Base-by-base conservation (phyloP, 2,113 vertebrate species). In the Xiphophorus hellerii region DNA sequence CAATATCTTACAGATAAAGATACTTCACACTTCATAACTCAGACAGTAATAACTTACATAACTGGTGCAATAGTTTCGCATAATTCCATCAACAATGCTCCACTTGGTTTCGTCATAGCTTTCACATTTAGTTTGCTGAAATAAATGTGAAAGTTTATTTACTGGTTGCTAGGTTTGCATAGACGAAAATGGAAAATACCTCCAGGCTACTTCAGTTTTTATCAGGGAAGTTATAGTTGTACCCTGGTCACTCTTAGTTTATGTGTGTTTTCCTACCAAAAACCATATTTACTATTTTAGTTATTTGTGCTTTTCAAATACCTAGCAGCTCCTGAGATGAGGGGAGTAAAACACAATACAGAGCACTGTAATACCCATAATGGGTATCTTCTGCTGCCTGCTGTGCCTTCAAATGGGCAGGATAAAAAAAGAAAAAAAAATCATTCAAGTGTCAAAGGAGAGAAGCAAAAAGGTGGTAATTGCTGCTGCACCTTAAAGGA, bases 11-110 rank as follows among this genome's bases (percentile, higher is more conserved):
- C 11, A 7, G 25, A 30, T 54, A 20, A 44, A 73, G 62, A 61
- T 70, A 73, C 37, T 48, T 66, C 10, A 66, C 39, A 68, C 35
- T 73, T 81, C 63, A 33, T 25, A 58, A 48, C 71, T 75, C 61
- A 62, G 48, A 74, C 66, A 37, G 35, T 66, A 69, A 76, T 71
- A 65, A 72, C 42, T 65, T 64, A 64, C 77, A 74, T 30, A 77
- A 77, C 39, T 81, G 44, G 48, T 71, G 74, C 73, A 83, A 86
- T 33, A 33, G 1, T 78, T 84, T 73, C 64, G 63, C 6, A 73
- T 31, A 27, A 77, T 78, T 81, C 74, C 51, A 74, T 68, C 48
- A 20, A 31, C 15, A 69, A 48, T 66, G 69, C 39, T 67, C 71
- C 28, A 33, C 67, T 27, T 69, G 13, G 51, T 71, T 79, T 84